Evolutionary conservation across 2,888 invertebrate genomes (phyloP).

Genomic region (Camptogramma bilineatum): DNA sequence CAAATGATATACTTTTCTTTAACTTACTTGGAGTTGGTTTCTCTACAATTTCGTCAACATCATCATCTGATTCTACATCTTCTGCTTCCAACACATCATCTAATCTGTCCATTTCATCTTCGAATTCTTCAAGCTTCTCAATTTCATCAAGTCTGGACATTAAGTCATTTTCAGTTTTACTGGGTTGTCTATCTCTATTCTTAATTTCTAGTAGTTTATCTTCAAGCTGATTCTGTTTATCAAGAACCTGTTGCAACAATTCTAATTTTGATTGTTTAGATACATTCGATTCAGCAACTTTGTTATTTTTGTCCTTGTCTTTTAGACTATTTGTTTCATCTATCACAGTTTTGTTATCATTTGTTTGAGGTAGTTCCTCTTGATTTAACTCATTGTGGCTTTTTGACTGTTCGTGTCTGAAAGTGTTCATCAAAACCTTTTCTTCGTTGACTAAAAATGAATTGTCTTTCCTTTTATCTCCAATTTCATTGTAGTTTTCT

Average conservation of each 20-base stretch:
- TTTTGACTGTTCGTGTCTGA: constrained; percentile 32
- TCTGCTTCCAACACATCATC: constrained; percentile 52
- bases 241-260: constrained; percentile 66
- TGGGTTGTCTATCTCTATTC: constrained; percentile 56
- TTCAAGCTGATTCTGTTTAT: constrained; percentile 70
- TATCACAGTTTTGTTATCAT: constrained; percentile 13
- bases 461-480: constrained; percentile 42
- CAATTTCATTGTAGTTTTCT: constrained; percentile 42
- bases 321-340: constrained; percentile 23
- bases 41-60: constrained; percentile 52
- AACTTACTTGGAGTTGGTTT: constrained; percentile 41
- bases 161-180: constrained; percentile 72
- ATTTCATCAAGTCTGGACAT: constrained; percentile 82
- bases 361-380: constrained; percentile 2
- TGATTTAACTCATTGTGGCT: constrained; percentile 5
- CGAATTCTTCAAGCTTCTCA: constrained; percentile 79
- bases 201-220: constrained; percentile 63
- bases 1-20: constrained; percentile 71
- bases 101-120: constrained; percentile 84
- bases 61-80: constrained; percentile 49
- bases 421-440: constrained; percentile 26
- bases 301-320: constrained; percentile 6
- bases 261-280: constrained; percentile 54
- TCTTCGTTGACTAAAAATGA: constrained; percentile 48
- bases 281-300: constrained; percentile 22